A percentile compares a stretch with the other conserved stretches of the same genome.
Conservation (phyloP, 2,797 vertebrate genomes). For the Coregonus suidteri region DNA sequence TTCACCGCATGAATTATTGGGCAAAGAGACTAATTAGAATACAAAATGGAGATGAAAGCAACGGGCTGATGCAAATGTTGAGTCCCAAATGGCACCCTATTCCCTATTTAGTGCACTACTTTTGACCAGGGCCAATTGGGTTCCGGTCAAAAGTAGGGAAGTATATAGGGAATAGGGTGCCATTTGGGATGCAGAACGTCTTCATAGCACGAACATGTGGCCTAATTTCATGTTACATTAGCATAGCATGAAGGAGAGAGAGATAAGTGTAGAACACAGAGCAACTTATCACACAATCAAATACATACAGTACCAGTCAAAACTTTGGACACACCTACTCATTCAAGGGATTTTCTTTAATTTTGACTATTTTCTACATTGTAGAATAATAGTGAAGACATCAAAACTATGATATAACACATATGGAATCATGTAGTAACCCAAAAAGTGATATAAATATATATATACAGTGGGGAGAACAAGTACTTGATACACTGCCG, state of each 20-base stretch:
- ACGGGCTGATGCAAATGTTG: background rate
- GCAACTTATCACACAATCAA: slow-evolving; percentile 28
- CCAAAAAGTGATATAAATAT: too few species aligned
- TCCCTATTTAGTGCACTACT: background rate
- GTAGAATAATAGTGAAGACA: too few species aligned
- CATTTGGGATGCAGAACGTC: background rate
- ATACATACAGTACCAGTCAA: slow-evolving; percentile 13
- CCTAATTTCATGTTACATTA: background rate
- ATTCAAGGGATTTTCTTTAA: too few species aligned
- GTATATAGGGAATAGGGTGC: background rate
- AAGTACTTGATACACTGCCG: too few species aligned
- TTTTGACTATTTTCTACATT: too few species aligned
- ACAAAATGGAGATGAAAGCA: slow-evolving; percentile 1
- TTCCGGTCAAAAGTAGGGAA: too few species aligned
- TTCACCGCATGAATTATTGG: background rate
- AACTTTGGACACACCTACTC: too few species aligned
- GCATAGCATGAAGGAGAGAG: background rate
- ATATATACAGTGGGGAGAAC: too few species aligned
- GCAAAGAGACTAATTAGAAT: background rate
- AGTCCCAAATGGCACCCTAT: background rate
- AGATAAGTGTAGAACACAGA: slow-evolving; percentile 26
- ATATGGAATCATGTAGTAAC: too few species aligned
- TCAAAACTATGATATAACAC: too few species aligned
- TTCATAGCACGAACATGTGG: background rate
- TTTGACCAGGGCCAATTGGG: background rate